These are phyloP conservation scores for Girardinichthys multiradiatus DNA, from an alignment of 2,113 vertebrate genomes.

Conservation along the genomic window DNA sequence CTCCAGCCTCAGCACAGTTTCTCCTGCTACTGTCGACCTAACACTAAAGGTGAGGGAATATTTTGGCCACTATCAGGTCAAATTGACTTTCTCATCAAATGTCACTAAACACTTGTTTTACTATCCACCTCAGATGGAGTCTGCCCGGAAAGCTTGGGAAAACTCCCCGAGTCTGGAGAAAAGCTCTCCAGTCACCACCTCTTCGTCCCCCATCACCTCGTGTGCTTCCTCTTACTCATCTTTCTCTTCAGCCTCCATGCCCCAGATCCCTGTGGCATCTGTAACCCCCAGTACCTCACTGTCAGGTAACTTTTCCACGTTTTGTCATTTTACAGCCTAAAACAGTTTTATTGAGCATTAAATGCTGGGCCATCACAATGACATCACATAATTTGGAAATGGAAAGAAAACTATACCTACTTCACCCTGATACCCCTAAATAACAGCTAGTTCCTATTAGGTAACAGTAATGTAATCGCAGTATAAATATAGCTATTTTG, in stretches of 20 bases:
- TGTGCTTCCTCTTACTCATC: constrained; percentile 88
- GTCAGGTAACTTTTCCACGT: constrained; percentile 84
- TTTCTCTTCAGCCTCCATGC: constrained; percentile 94
- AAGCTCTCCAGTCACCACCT: constrained; percentile 89
- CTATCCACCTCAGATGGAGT: constrained; percentile 89
- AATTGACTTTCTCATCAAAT: background rate
- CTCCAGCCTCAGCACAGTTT: constrained; percentile 94
- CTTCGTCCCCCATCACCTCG: constrained; percentile 88
- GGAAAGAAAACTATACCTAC: no score
- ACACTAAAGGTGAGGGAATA: constrained; percentile 90
- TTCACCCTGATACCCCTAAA: no score
- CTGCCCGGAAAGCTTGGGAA: constrained; percentile 97
- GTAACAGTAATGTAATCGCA: no score
- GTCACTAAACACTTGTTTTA: background rate
- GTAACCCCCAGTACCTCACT: constrained; percentile 96
- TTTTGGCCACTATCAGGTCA: background rate
- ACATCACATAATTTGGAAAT: no score
- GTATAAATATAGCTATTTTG: no score
- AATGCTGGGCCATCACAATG: no score
- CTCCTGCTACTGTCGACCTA: constrained; percentile 96
- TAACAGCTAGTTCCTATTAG: no score
- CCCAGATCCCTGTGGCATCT: constrained; percentile 96
- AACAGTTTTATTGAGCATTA: no score
- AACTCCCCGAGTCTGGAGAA: constrained; percentile 97
- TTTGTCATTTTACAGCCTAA: background rate